A percentile compares a stretch with the other conserved stretches of the same genome.
Evolutionary conservation across 2,888 invertebrate species (phyloP).

Genomic region (Lordiphosa fenestrarum): DNA sequence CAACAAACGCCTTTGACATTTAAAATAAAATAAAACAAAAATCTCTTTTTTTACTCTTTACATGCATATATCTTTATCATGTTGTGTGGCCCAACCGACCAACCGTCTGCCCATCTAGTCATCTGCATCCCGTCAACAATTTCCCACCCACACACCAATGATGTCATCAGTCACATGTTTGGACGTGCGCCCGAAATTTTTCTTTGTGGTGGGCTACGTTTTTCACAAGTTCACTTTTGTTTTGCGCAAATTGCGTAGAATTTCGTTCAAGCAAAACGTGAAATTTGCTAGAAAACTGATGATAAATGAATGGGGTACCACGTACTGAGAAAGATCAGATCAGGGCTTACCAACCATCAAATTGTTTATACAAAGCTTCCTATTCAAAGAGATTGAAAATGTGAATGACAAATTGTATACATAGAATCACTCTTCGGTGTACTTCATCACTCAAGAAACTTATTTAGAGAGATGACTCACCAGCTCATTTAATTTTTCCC

Average conservation of each 20-base stretch:
- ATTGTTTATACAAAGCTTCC: too few relatives aligned
- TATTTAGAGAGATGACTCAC: too few relatives aligned
- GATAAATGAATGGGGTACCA: constrained; percentile 1
- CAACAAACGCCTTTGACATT: constrained; percentile 60
- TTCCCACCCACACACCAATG: constrained; percentile 43
- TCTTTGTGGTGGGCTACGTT: constrained; percentile 5
- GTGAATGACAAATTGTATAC: too few relatives aligned
- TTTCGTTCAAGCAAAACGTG: neutral
- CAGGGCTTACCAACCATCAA: too few relatives aligned
- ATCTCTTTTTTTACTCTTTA: constrained; percentile 37
- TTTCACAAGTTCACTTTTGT: constrained; percentile 1
- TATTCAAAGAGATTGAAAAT: too few relatives aligned
- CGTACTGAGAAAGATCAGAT: too few relatives aligned
- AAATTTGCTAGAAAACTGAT: neutral
- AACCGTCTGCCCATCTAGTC: constrained; percentile 40
- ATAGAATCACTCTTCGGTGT: too few relatives aligned
- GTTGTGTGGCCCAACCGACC: constrained; percentile 50
- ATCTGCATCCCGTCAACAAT: constrained; percentile 22
- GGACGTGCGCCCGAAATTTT: constrained; percentile 41
- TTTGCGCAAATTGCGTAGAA: neutral
- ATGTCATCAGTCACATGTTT: constrained; percentile 73
- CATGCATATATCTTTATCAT: constrained; percentile 40
- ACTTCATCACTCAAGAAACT: too few relatives aligned
- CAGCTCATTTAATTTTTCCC: neutral
- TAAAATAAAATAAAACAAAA: constrained; percentile 19